Evolutionary conservation across 2,888 invertebrate genomes (phyloP).

Genomic region (Drosophila colorata): DNA sequence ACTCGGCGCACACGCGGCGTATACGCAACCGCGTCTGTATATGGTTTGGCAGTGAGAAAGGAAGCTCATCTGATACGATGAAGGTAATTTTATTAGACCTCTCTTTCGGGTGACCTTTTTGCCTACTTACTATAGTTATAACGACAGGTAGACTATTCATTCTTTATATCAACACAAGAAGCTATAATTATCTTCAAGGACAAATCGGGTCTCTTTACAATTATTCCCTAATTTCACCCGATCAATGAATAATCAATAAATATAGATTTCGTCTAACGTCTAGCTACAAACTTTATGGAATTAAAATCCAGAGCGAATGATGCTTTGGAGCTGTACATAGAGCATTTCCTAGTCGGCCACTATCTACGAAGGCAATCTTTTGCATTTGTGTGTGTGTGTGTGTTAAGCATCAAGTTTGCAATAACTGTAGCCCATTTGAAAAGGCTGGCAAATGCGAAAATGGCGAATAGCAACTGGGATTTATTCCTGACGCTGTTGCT

Average conservation of each 20-base stretch:
- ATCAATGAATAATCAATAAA: too few relatives aligned
- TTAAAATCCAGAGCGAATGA: not conserved
- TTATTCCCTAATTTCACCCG: too few relatives aligned
- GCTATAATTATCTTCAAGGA: too few relatives aligned
- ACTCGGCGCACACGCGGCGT: not conserved
- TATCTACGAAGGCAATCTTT: not conserved
- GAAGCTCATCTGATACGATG: not conserved
- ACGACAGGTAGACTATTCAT: not conserved
- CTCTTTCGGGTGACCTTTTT: not conserved
- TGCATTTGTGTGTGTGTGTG: conserved; percentile 13
- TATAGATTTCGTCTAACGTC: too few relatives aligned
- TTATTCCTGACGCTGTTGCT: conserved; percentile 33
- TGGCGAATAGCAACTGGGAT: conserved; percentile 50
- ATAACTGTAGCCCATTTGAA: conserved; percentile 40
- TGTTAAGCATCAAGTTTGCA: conserved; percentile 40
- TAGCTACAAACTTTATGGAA: not conserved
- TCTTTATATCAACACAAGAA: not conserved
- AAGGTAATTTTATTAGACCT: not conserved
- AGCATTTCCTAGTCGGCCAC: not conserved
- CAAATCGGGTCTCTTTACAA: too few relatives aligned
- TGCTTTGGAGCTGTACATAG: not conserved
- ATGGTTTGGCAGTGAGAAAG: not conserved
- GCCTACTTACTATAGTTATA: not conserved
- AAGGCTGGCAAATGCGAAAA: conserved; percentile 31
- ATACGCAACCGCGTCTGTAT: conserved; percentile 7